Conservation (phyloP, 2,797 vertebrate genomes). For the Spinus pinus region DNA sequence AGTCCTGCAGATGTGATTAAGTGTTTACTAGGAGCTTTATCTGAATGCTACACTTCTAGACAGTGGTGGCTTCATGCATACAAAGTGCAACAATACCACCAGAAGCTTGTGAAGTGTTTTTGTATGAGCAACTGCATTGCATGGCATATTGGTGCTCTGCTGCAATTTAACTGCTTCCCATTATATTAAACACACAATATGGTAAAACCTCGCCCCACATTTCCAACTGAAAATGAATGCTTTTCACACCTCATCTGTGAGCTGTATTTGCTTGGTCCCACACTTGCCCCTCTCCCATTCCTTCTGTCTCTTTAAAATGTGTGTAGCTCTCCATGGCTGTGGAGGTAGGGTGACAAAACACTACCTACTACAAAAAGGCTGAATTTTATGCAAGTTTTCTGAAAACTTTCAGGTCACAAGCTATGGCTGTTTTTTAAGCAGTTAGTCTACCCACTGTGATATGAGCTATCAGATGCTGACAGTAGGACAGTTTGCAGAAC, state of each 20-base stretch:
- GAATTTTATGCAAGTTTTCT: neutral
- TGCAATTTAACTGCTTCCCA: neutral
- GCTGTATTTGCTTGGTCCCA: neutral
- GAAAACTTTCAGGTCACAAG: neutral
- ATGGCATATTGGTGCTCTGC: neutral
- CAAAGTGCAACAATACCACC: neutral
- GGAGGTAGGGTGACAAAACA: neutral
- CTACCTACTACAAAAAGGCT: neutral
- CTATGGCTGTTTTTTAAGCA: neutral
- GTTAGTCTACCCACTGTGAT: neutral
- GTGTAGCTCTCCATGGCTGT: neutral
- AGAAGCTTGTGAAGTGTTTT: neutral
- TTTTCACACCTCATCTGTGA: neutral
- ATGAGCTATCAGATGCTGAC: neutral
- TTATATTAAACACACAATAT: neutral
- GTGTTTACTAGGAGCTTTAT: neutral
- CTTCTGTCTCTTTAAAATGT: neutral
- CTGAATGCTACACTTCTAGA: neutral
- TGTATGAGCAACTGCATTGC: neutral
- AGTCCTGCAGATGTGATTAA: neutral
- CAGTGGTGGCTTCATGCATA: neutral
- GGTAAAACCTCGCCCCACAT: neutral
- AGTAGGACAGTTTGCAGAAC: neutral
- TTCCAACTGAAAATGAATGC: slow-evolving; percentile 4
- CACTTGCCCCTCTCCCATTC: neutral